Evolutionary conservation across 2,888 invertebrate species (phyloP).

Genomic region (Thymelicus lineola): DNA sequence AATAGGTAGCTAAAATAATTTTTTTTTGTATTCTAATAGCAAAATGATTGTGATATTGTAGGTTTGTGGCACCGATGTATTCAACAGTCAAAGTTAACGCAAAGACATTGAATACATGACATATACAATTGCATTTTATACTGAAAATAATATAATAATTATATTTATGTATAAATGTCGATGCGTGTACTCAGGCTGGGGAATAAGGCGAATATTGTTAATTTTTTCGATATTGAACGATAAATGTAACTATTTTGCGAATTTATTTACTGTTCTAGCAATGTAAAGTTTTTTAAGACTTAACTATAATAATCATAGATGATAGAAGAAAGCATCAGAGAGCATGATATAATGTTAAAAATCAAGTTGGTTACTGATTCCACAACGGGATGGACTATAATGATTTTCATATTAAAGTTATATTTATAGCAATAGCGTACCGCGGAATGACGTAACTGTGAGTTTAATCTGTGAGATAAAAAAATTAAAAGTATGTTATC

Average conservation of each 20-base stretch:
- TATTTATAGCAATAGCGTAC: too few relatives aligned
- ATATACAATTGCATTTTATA: slow-evolving; percentile 22
- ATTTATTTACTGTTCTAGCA: neutral
- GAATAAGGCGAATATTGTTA: slow-evolving; percentile 13
- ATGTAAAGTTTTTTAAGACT: too few relatives aligned
- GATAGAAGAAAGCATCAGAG: too few relatives aligned
- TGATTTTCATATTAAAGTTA: too few relatives aligned
- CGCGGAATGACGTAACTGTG: too few relatives aligned
- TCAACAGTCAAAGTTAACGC: slow-evolving; percentile 23
- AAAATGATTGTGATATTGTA: slow-evolving; percentile 7
- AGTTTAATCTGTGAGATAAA: too few relatives aligned
- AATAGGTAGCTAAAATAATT: too few relatives aligned
- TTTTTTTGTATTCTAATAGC: too few relatives aligned
- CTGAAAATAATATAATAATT: neutral
- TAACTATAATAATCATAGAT: too few relatives aligned
- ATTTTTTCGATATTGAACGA: slow-evolving; percentile 19
- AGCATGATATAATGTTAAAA: neutral
- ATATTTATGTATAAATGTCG: slow-evolving; percentile 20
- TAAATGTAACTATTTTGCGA: slow-evolving; percentile 20
- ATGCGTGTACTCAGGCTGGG: slow-evolving; percentile 25
- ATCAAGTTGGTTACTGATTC: neutral
- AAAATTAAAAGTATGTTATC: too few relatives aligned
- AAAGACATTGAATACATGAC: slow-evolving; percentile 13
- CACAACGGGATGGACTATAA: too few relatives aligned
- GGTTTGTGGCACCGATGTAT: slow-evolving; percentile 18